Evolutionary conservation across 2,888 invertebrate genomes (phyloP).

Genomic region (Monopis laevigella): DNA sequence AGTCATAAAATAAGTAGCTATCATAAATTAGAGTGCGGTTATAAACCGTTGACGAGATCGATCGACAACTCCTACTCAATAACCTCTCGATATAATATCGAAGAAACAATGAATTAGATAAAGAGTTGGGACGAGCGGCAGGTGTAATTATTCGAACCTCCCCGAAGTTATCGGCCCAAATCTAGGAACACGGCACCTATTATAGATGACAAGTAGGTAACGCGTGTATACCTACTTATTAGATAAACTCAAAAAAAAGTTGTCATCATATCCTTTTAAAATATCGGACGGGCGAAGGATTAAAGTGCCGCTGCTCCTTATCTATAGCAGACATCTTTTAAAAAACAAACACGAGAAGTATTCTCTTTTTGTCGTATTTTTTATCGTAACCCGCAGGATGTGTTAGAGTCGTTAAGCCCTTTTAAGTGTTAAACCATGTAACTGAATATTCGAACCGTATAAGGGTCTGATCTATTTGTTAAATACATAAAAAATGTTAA

Average conservation of each 20-base stretch:
- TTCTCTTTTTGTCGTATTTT: conserved; percentile 62
- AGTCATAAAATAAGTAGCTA: no score
- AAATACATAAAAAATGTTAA: conserved; percentile 59
- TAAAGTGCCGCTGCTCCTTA: conserved; percentile 64
- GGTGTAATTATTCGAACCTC: neutral
- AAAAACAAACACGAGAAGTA: conserved; percentile 65
- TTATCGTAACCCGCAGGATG: conserved; percentile 68
- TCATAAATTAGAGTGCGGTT: no score
- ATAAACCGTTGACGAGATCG: no score
- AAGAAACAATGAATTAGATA: no score
- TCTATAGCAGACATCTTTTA: conserved; percentile 65
- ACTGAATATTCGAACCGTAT: conserved; percentile 63
- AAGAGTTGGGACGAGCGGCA: neutral
- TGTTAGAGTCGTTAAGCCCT: conserved; percentile 68
- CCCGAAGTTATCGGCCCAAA: neutral
- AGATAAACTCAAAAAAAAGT: conserved; percentile 58
- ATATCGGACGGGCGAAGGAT: conserved; percentile 62
- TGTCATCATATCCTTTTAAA: conserved; percentile 68
- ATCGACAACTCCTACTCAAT: no score
- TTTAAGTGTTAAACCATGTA: conserved; percentile 69
- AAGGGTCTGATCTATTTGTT: conserved; percentile 66
- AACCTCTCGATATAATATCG: no score
- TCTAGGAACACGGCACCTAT: conserved; percentile 6
- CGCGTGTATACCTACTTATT: conserved; percentile 33
- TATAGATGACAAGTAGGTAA: conserved; percentile 14